Conservation (phyloP, 2,797 vertebrate species). For the Poecilia picta region DNA sequence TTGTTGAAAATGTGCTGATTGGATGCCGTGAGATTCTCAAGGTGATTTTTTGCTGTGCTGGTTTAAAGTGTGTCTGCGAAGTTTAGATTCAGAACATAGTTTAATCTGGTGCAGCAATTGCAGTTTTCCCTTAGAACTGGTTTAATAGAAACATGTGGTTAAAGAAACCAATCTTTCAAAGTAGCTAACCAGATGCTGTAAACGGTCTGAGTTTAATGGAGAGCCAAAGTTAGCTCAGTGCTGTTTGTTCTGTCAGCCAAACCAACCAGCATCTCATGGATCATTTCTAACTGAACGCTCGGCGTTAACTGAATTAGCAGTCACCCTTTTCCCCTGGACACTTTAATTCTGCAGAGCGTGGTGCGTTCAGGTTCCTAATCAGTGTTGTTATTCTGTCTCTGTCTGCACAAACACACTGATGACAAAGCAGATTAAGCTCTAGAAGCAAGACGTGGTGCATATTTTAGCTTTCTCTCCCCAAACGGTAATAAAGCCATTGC, state of each 20-base stretch:
- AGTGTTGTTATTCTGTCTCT: conserved; percentile 22
- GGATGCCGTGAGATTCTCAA: too few species aligned
- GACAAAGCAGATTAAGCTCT: conserved; percentile 28
- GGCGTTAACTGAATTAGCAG: not conserved
- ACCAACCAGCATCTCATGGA: not conserved
- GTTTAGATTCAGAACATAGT: too few species aligned
- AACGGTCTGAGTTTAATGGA: not conserved
- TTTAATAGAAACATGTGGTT: too few species aligned
- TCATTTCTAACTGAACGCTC: not conserved
- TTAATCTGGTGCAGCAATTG: too few species aligned
- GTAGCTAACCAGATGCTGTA: not conserved
- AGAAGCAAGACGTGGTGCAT: not conserved
- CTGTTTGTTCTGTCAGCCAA: not conserved
- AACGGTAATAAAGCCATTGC: conserved; percentile 15
- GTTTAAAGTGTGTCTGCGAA: too few species aligned
- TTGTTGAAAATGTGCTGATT: too few species aligned
- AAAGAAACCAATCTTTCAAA: not conserved
- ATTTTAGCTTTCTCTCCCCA: not conserved
- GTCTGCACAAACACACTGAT: conserved; percentile 21
- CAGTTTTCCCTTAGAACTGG: too few species aligned
- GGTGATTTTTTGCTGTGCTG: too few species aligned
- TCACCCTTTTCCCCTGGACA: not conserved
- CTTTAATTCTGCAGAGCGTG: not conserved
- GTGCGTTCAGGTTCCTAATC: conserved; percentile 28
- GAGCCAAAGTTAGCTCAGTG: not conserved